phyloP scores from a whole-genome alignment of 1,140 invertebrate genomes.

The Drosophila quadrilineata region DNA sequence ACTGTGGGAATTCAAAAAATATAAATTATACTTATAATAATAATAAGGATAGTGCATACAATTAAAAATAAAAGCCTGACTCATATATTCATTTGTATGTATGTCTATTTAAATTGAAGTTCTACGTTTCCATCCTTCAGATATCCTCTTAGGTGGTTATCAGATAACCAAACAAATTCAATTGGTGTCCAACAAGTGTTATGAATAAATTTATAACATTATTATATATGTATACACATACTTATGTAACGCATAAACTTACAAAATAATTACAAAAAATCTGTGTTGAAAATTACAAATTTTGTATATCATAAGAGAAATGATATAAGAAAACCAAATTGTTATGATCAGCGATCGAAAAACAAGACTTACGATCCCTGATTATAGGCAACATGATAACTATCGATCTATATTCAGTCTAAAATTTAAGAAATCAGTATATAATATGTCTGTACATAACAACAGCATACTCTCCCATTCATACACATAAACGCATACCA shows the following conservation, averaged over 20 bases:
- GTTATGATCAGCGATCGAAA: slow-evolving; percentile 68
- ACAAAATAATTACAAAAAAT: slow-evolving; percentile 30
- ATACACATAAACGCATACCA: slow-evolving; percentile 51
- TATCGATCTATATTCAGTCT: slow-evolving; percentile 2
- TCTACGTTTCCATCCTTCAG: slow-evolving; percentile 18
- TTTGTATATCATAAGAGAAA: slow-evolving; percentile 56
- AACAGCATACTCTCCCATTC: no score
- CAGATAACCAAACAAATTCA: slow-evolving; percentile 29
- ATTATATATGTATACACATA: slow-evolving; percentile 23
- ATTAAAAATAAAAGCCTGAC: slow-evolving; percentile 64
- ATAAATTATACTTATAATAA: slow-evolving; percentile 2
- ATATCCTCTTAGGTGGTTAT: slow-evolving; percentile 10
- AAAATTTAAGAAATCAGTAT: slow-evolving; percentile 22
- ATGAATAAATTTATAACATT: slow-evolving; percentile 23
- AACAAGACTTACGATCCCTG: no score
- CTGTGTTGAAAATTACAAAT: slow-evolving; percentile 76
- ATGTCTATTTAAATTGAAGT: slow-evolving; percentile 47
- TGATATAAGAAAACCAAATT: slow-evolving; percentile 51
- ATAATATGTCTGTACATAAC: slow-evolving; percentile 58
- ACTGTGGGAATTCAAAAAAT: slow-evolving; percentile 28
- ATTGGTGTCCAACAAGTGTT: slow-evolving; percentile 40
- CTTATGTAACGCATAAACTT: slow-evolving; percentile 9
- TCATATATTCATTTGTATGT: slow-evolving; percentile 60
- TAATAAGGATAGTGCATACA: slow-evolving; percentile 15
- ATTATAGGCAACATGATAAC: slow-evolving; percentile 29